Evolutionary conservation across 2,888 invertebrate species (phyloP), one percentile per base, ranked within the genome.

Genomic region (Hydriomena furcata): DNA sequence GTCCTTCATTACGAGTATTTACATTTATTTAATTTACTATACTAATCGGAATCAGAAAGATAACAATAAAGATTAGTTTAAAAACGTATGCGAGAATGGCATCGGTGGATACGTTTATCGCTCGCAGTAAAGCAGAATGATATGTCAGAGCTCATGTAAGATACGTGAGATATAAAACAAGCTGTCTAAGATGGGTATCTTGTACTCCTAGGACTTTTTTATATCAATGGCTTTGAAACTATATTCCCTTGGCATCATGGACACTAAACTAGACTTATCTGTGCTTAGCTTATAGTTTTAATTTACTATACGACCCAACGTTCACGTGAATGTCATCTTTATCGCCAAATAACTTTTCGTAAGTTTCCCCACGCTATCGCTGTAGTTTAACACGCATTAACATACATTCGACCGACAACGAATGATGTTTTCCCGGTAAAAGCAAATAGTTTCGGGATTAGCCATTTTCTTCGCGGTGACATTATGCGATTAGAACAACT

Each of bases 91-190:
- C 61, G 48, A 57, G 28, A 52, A 47, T 59, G 55, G 52, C 47
- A 80, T 75, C 58, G 71, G 68, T 65, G 61, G 73, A 77, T 79
- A 76, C 68, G 73, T 82, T 83, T 82, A 84, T 81, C 76, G 76
- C 66, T 65, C 57, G 73, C 74, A 75, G 79, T 85, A 82, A 84
- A 81, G 72, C 71, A 75, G 66, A 65, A 70, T 73, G 68, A 80
- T 81, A 82, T 80, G 77, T 82, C 71, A 79, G 71, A 66, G 68
- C 73, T 71, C 77, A 79, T 79, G n/a, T n/a, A n/a, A n/a, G n/a
- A n/a, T n/a, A n/a, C 72, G 69, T 68, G 71, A 69, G 62, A 68
- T 73, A 73, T 76, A 76, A 77, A 77, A 64, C 73, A 71, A 79
- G 71, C 74, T 72, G 75, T 38, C 34, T 74, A 73, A 70, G 64